Evolutionary conservation across 2,797 vertebrate genomes (phyloP).

Genomic region (Bradypodion ventrale): DNA sequence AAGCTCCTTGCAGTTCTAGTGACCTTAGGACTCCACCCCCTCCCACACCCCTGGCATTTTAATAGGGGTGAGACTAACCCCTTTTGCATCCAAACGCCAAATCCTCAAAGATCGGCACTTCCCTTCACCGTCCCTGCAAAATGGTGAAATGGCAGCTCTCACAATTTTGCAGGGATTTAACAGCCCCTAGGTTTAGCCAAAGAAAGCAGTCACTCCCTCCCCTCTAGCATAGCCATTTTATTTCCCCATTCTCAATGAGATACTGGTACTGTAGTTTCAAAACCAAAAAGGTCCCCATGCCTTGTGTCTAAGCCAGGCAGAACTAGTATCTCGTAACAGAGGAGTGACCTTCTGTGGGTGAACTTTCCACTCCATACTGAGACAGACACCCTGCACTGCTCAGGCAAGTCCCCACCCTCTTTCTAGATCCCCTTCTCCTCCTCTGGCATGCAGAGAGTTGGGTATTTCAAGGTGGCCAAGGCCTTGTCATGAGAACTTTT

Average conservation of each 20-base stretch:
- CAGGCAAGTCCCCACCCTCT: neutral
- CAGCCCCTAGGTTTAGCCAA: neutral
- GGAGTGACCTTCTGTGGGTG: conserved; percentile 7
- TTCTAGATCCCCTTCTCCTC: neutral
- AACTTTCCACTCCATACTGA: conserved; percentile 8
- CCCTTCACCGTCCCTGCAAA: neutral
- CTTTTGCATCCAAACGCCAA: no score
- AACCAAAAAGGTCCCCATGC: neutral
- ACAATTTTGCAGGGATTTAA: neutral
- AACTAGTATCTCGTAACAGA: conserved; percentile 5
- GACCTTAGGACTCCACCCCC: conserved; percentile 66
- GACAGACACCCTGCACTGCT: neutral
- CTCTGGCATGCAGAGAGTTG: neutral
- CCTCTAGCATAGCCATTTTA: neutral
- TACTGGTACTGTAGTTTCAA: neutral
- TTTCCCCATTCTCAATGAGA: neutral
- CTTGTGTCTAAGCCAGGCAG: neutral
- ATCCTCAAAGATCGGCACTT: neutral
- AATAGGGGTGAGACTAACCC: neutral
- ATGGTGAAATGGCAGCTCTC: no score
- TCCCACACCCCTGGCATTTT: conserved; percentile 22
- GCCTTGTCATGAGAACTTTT: neutral
- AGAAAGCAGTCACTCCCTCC: neutral
- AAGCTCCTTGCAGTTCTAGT: conserved; percentile 35
- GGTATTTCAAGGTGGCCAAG: neutral